Conservation (phyloP, 2,888 invertebrate genomes). For the Habroteleia sp. region DNA sequence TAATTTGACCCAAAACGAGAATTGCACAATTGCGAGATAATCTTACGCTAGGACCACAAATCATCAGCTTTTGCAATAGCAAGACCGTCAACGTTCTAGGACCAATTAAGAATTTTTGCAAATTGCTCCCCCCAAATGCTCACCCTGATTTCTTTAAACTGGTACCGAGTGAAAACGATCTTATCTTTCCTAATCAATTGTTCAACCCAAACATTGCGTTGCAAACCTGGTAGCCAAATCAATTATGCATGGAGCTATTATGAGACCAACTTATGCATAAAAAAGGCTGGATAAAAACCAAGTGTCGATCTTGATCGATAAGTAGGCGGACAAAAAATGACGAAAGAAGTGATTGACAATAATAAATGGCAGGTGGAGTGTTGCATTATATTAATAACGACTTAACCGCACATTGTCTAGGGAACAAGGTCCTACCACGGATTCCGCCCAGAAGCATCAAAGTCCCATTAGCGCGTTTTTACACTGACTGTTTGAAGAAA, state of each 20-base stretch:
- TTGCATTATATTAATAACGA: constrained; percentile 33
- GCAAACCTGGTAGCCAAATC: constrained; percentile 28
- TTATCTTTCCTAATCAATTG: too few species aligned
- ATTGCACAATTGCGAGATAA: constrained; percentile 20
- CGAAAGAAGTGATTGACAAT: constrained; percentile 44
- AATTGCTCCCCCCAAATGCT: too few species aligned
- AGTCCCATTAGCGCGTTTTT: too few species aligned
- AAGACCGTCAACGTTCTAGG: too few species aligned
- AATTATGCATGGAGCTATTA: constrained; percentile 31
- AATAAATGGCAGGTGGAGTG: constrained; percentile 42
- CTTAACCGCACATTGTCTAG: constrained; percentile 21
- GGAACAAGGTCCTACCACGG: constrained; percentile 19
- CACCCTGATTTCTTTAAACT: too few species aligned
- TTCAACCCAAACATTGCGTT: too few species aligned
- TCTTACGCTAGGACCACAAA: neutral
- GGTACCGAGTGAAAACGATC: too few species aligned
- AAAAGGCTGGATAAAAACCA: constrained; percentile 14
- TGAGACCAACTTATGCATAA: constrained; percentile 9
- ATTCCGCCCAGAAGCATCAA: too few species aligned
- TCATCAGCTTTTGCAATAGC: too few species aligned
- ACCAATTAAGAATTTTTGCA: too few species aligned
- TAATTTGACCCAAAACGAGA: constrained; percentile 9
- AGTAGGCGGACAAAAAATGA: constrained; percentile 1
- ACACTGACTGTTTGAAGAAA: too few species aligned
- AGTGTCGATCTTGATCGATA: constrained; percentile 48